Percentiles rank a stretch among this genome's conserved stretches.
Evolutionary conservation across 1,140 invertebrate genomes (phyloP).

Genomic region (Macrosteles quadrilineatus): DNA sequence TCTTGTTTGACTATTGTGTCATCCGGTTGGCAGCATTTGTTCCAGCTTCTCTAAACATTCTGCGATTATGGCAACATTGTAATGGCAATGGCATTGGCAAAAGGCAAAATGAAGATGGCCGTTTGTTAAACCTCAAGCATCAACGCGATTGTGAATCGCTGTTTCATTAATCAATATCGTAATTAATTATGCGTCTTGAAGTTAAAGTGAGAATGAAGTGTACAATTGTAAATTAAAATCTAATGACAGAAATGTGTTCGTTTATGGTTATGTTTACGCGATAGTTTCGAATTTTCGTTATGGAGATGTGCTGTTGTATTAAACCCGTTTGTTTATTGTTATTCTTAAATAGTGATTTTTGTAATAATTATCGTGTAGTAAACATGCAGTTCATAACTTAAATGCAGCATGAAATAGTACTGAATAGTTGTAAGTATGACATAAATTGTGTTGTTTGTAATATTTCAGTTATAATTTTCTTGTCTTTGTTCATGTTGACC

Average conservation of each 20-base stretch:
- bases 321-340: conserved; percentile 30
- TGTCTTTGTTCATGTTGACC: no score
- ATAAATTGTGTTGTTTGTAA: neutral
- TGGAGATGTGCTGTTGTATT: conserved; percentile 10
- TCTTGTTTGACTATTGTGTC: no score
- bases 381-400: conserved; percentile 14
- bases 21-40: neutral
- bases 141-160: conserved; percentile 5
- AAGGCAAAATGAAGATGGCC: conserved; percentile 40
- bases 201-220: no score
- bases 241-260: no score
- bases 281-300: no score
- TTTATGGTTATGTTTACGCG: no score
- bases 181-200: conserved; percentile 3
- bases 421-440: conserved; percentile 6
- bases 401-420: neutral
- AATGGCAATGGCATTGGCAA: conserved; percentile 36
- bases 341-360: conserved; percentile 6
- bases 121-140: conserved; percentile 31
- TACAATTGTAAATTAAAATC: no score
- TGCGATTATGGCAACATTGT: conserved; percentile 41
- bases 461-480: no score
- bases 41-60: conserved; percentile 9
- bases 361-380: neutral
- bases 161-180: conserved; percentile 34